phyloP scores from a whole-genome alignment of 1,140 invertebrate genomes.

The Caenorhabditis briggsae region DNA sequence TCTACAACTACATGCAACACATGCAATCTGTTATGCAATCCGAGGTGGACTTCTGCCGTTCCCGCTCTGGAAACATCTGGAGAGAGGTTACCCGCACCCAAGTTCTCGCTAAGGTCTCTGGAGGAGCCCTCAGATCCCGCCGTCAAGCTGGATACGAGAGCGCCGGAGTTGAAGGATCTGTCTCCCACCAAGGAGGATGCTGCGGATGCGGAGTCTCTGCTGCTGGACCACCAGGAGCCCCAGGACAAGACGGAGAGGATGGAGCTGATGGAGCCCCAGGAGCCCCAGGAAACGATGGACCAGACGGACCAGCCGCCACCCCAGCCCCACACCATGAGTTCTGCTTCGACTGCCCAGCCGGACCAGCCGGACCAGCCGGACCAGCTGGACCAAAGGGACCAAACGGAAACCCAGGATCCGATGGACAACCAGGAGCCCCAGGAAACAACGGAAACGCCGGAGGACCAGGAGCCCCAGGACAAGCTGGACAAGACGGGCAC shows the following conservation, averaged over 20 bases:
- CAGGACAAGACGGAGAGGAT: constrained; percentile 69
- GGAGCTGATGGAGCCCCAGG: constrained; percentile 66
- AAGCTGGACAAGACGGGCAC: constrained; percentile 59
- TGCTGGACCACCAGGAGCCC: constrained; percentile 70
- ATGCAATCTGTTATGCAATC: constrained; percentile 67
- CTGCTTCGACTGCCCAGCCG: constrained; percentile 70
- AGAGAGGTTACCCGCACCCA: constrained; percentile 69
- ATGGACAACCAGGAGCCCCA: constrained; percentile 62
- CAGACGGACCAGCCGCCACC: constrained; percentile 64
- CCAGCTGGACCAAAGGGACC: constrained; percentile 62
- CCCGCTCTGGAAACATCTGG: constrained; percentile 68
- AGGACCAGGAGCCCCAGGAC: constrained; percentile 56
- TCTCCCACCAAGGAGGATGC: constrained; percentile 61
- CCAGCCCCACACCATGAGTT: constrained; percentile 63
- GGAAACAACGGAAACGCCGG: constrained; percentile 59
- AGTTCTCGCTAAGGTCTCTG: constrained; percentile 66
- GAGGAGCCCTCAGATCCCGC: constrained; percentile 52
- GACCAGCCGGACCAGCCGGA: constrained; percentile 66
- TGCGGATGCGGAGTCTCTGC: constrained; percentile 62
- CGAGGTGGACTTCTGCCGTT: constrained; percentile 71
- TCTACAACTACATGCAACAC: constrained; percentile 69
- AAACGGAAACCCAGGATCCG: constrained; percentile 59
- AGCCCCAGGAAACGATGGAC: constrained; percentile 65
- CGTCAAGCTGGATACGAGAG: constrained; percentile 66
- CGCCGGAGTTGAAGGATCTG: constrained; percentile 60